phyloP scores from a whole-genome alignment of 2,888 invertebrate genomes.

The Phalera bucephala region DNA sequence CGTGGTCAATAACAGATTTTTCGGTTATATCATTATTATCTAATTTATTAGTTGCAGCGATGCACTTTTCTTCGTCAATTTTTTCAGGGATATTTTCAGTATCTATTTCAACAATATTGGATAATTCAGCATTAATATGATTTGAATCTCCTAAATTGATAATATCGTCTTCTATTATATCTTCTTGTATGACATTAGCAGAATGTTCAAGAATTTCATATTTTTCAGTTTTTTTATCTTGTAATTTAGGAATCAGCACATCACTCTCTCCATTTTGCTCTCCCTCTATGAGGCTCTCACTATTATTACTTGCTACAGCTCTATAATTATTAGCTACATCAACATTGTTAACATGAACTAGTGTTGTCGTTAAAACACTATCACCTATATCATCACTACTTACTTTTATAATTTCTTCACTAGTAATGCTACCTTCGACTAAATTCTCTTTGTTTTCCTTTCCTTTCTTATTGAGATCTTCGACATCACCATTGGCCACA shows the following conservation, averaged over 20 bases:
- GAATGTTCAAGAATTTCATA: no score
- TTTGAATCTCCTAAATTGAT: slow-evolving; percentile 4
- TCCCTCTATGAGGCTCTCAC: slow-evolving; percentile 4
- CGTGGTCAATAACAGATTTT: no score
- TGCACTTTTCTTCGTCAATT: background rate
- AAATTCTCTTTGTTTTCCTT: slow-evolving; percentile 40
- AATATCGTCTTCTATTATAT: slow-evolving; percentile 9
- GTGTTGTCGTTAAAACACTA: background rate
- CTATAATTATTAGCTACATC: slow-evolving; percentile 11
- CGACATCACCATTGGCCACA: slow-evolving; percentile 30
- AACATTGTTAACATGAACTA: background rate
- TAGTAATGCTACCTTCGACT: slow-evolving; percentile 27
- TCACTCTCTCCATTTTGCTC: slow-evolving; percentile 2
- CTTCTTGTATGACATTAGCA: background rate
- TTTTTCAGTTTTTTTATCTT: slow-evolving; percentile 5
- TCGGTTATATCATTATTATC: background rate
- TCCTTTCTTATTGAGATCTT: slow-evolving; percentile 32
- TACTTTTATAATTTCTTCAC: slow-evolving; percentile 14
- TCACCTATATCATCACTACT: slow-evolving; percentile 1
- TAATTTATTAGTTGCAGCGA: background rate
- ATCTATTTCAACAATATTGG: background rate
- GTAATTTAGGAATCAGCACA: slow-evolving; percentile 11
- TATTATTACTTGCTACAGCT: slow-evolving; percentile 15
- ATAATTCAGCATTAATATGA: slow-evolving; percentile 1
- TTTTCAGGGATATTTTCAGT: background rate